Percentiles rank a stretch among this genome's conserved stretches.
These are phyloP conservation scores for Oreochromis tanganicae DNA, from an alignment of 2,113 vertebrate genomes.

Conservation along the genomic window DNA sequence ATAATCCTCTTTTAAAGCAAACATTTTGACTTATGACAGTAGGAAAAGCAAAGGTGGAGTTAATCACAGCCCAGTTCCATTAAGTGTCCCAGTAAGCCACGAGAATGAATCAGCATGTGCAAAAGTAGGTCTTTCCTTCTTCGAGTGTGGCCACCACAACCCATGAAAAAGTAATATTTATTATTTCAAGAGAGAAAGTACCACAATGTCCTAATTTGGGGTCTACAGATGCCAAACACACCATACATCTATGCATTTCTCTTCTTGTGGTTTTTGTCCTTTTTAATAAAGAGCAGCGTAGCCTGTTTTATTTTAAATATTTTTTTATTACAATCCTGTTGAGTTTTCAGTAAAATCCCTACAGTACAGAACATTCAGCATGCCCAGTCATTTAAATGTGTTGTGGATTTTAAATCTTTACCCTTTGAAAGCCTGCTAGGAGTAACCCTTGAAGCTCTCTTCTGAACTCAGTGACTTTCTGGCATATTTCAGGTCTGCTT, in stretches of 20 bases:
- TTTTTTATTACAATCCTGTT: neutral
- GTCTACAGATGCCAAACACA: neutral
- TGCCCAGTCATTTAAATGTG: neutral
- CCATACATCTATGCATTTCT: neutral
- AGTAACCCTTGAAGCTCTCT: neutral
- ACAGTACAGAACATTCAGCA: neutral
- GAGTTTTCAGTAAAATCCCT: neutral
- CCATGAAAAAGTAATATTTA: neutral
- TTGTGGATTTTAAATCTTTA: neutral
- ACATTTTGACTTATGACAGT: neutral
- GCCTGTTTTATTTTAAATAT: neutral
- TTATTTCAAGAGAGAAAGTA: neutral
- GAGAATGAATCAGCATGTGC: neutral
- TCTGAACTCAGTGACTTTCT: neutral
- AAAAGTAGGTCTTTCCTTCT: neutral
- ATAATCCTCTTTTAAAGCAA: neutral
- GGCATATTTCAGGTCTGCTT: neutral
- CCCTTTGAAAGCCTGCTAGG: neutral
- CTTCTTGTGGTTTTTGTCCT: neutral
- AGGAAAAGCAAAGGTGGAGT: neutral
- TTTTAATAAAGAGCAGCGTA: neutral
- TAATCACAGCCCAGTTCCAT: neutral
- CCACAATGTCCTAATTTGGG: neutral
- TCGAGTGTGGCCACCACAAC: rapidly evolving
- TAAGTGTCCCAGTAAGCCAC: neutral